Evolutionary conservation across 2,113 vertebrate species (phyloP), one percentile per base, ranked within the genome.

Genomic region (Marmota flaviventris): DNA sequence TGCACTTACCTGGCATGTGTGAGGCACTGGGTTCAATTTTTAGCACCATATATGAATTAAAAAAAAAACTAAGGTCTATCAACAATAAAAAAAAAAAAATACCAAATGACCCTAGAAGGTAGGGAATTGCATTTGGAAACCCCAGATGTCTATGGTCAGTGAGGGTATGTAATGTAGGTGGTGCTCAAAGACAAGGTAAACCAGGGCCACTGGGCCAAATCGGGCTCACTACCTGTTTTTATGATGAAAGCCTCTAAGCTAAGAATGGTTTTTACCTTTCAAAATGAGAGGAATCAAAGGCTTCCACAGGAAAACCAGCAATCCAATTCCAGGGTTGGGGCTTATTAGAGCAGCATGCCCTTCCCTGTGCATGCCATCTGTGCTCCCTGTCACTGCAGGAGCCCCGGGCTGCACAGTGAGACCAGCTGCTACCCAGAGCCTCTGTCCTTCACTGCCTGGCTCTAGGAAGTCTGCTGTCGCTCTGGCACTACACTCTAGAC

Each of bases 251-350:
- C 22, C 61, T 76, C 10, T 63, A 34, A 69, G 16, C 39, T 22
- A 93, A 92, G 76, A 61, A 67, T 84, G 70, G 42, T 5, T 81
- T 85, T 89, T 88, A 93, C 37, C 61, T 78, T 76, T 84, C 73
- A 37, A 86, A 85, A 72, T 25, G 45, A 63, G 73, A 89, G 58
- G 91, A 85, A 69, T 16, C 4, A 90, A 87, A 81, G 67, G 8
- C 88, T 58, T 61, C 45, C 12, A 73, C 27, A 63, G 3, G 37
- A 79, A 92, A 93, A 45, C 27, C 16, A 37, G n/a, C n/a, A 93
- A 34, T 63, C 61, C 56, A 81, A 56, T 73, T 85, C 81, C 45
- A 76, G 0, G 8, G 11, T 58, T 17, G 25, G 61, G 61, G 25
- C 61, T 63, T 3, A 27, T 2, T 63, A 24, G 61, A 63, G 61